These are phyloP conservation scores for Mamestra configurata DNA, from an alignment of 1,140 invertebrate species.

Conservation along the genomic window DNA sequence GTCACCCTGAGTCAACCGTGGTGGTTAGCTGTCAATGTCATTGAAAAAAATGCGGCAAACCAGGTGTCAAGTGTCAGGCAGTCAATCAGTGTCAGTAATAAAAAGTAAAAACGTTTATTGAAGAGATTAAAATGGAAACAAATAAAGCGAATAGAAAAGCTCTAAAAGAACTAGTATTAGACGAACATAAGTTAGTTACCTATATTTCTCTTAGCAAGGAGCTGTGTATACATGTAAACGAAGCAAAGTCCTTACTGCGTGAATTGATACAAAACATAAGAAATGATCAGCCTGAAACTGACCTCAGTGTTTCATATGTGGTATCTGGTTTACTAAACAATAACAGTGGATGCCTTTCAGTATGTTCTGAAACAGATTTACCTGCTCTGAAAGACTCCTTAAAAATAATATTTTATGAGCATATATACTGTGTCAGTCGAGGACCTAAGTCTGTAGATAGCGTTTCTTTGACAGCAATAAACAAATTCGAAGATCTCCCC, in stretches of 20 bases:
- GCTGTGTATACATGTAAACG: slow-evolving; percentile 80
- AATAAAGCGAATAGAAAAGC: slow-evolving; percentile 64
- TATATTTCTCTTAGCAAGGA: slow-evolving; percentile 81
- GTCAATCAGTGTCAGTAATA: too few relatives aligned
- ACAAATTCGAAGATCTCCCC: slow-evolving; percentile 75
- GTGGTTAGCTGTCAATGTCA: too few relatives aligned
- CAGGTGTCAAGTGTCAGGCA: too few relatives aligned
- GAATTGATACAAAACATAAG: slow-evolving; percentile 64
- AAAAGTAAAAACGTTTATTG: background rate
- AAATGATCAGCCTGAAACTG: slow-evolving; percentile 60
- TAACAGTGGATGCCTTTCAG: slow-evolving; percentile 68
- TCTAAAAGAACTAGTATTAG: slow-evolving; percentile 78
- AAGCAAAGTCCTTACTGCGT: slow-evolving; percentile 74
- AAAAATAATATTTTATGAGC: slow-evolving; percentile 73
- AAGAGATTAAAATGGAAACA: slow-evolving; percentile 52
- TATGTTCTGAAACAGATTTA: slow-evolving; percentile 73
- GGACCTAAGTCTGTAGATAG: slow-evolving; percentile 67
- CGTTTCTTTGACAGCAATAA: slow-evolving; percentile 65
- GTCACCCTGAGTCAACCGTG: too few relatives aligned
- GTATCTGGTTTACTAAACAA: slow-evolving; percentile 71
- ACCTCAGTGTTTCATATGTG: slow-evolving; percentile 72
- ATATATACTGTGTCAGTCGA: slow-evolving; percentile 78
- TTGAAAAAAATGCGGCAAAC: too few relatives aligned
- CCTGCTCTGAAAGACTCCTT: slow-evolving; percentile 60
- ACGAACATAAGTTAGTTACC: slow-evolving; percentile 78